These are phyloP conservation scores for Pao palembangensis DNA, from an alignment of 2,113 vertebrate genomes.

Conservation along the genomic window DNA sequence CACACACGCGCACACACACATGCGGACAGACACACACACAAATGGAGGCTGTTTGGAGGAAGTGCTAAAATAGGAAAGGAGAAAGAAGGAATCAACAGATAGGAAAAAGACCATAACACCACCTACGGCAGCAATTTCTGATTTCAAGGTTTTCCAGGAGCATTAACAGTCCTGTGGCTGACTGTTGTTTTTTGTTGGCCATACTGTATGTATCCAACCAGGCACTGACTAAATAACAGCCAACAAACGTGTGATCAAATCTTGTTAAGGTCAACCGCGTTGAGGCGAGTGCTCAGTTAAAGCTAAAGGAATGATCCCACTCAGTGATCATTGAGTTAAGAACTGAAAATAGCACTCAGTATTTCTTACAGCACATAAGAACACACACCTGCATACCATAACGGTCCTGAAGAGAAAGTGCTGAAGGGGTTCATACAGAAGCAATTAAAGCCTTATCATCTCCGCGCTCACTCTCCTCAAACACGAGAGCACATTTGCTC, in stretches of 20 bases:
- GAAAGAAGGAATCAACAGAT: background rate
- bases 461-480: constrained; percentile 42
- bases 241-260: background rate
- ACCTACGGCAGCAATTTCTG: too few species aligned
- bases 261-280: background rate
- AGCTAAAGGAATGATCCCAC: constrained; percentile 24
- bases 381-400: constrained; percentile 59
- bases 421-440: constrained; percentile 52
- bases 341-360: constrained; percentile 33
- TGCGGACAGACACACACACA: background rate
- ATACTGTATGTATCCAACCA: too few species aligned
- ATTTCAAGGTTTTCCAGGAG: too few species aligned
- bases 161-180: too few species aligned
- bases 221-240: too few species aligned
- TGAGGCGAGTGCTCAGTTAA: constrained; percentile 4
- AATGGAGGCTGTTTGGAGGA: constrained; percentile 4
- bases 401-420: constrained; percentile 28
- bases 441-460: constrained; percentile 71
- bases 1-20: constrained; percentile 14
- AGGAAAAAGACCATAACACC: background rate
- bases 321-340: constrained; percentile 23
- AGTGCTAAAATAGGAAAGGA: constrained; percentile 2
- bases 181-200: too few species aligned
- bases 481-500: constrained; percentile 22
- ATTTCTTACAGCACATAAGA: constrained; percentile 44